Evolutionary conservation across 2,113 vertebrate species (phyloP), one percentile per base, ranked within the genome.

Genomic region (Xyrauchen texanus): DNA sequence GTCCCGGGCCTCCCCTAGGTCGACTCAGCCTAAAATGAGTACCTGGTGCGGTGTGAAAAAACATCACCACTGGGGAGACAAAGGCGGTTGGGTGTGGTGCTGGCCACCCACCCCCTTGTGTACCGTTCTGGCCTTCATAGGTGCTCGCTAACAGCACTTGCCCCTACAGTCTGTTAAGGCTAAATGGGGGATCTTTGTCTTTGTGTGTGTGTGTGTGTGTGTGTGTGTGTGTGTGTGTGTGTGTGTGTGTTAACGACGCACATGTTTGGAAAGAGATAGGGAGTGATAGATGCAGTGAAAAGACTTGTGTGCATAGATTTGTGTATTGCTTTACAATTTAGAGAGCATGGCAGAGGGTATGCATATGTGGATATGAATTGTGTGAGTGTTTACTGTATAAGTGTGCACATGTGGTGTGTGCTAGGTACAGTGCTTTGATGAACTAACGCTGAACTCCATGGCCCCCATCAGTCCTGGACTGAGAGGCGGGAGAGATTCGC

Each of bases 291-390:
- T 55, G 53, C n/a, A 42, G 45, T 46, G 34, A 73, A 73, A 73
- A 16, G 13, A 62, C 47, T 49, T 12, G 47, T 21, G 11, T 47
- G 47, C 21, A 53, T 21, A 42, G 68, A 52, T 55, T 58, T 64
- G 44, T 2, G 64, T 51, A 46, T 12, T 5, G 34, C 61, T 65
- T 7, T 15, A 58, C 13, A 58, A 58, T 15, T 75, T 9, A n/a
- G 49, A 65, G 34, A 34, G 47, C 5, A 4, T 34, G 46, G 10
- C 4, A 42, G 70, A 34, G 21, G 21, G 21, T 80, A 57, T 16
- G 53, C 10, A 47, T 44, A 65, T 46, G 51, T 74, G 70, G 49
- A 53, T 78, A 70, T 83, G 79, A 83, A 60, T 62, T 69, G 55
- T 57, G 68, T 66, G 74, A 10, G 8, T 52, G 7, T 9, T 4